Conservation (phyloP, 2,888 invertebrate species). For the Platerodrilus igneus region DNA sequence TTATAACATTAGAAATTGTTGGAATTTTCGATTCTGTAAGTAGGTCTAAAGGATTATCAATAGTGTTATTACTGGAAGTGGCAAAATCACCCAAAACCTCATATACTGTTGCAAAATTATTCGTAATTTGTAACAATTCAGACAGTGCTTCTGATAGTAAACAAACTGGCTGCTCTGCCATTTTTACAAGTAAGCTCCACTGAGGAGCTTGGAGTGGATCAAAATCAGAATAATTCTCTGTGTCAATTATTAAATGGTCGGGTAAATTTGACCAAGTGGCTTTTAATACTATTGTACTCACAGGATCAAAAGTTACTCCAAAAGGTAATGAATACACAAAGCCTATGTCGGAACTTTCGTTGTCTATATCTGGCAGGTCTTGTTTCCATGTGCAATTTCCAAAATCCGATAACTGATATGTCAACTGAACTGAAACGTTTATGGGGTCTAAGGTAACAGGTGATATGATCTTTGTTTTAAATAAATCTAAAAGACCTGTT, state of each 20-base stretch:
- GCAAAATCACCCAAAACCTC: slow-evolving; percentile 56
- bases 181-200: slow-evolving; percentile 69
- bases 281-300: slow-evolving; percentile 70
- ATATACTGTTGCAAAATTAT: slow-evolving; percentile 48
- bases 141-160: slow-evolving; percentile 71
- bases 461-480: slow-evolving; percentile 82
- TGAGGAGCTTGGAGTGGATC: slow-evolving; percentile 76
- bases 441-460: slow-evolving; percentile 59
- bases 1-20: slow-evolving; percentile 56
- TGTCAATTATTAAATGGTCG: slow-evolving; percentile 84
- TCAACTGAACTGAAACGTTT: slow-evolving; percentile 68
- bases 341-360: slow-evolving; percentile 51
- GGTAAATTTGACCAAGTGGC: slow-evolving; percentile 83
- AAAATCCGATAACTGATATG: slow-evolving; percentile 56
- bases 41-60: slow-evolving; percentile 59
- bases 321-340: slow-evolving; percentile 67
- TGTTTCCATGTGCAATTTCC: slow-evolving; percentile 60
- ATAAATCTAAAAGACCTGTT: slow-evolving; percentile 76
- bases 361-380: slow-evolving; percentile 54
- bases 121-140: slow-evolving; percentile 65
- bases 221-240: slow-evolving; percentile 81
- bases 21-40: slow-evolving; percentile 75
- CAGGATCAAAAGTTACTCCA: slow-evolving; percentile 78
- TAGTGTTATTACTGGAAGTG: slow-evolving; percentile 35
- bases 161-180: slow-evolving; percentile 66